phyloP scores from a whole-genome alignment of 1,140 invertebrate genomes.

The Mylabris phalerata region DNA sequence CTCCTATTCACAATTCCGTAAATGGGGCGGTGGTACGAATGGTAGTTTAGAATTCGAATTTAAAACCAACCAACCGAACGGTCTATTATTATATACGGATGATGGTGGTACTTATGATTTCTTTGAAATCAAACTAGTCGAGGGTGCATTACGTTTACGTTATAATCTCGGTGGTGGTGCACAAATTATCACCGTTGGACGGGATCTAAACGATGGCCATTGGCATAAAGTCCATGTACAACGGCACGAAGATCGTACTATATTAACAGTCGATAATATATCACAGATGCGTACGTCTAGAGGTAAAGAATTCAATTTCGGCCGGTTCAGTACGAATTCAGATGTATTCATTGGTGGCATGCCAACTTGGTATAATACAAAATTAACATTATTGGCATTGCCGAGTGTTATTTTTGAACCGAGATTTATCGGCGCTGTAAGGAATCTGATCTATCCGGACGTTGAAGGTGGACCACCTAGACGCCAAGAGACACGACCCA shows the following conservation, averaged over 20 bases:
- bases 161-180: constrained; percentile 83
- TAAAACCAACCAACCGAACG: constrained; percentile 84
- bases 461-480: constrained; percentile 60
- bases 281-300: constrained; percentile 66
- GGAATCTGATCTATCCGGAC: constrained; percentile 81
- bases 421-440: constrained; percentile 72
- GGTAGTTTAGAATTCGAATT: constrained; percentile 88
- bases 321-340: constrained; percentile 75
- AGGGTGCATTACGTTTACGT: constrained; percentile 77
- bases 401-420: constrained; percentile 90
- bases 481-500: constrained; percentile 69
- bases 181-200: constrained; percentile 79
- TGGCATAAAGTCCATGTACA: constrained; percentile 84
- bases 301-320: constrained; percentile 81
- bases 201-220: constrained; percentile 77
- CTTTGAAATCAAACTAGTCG: constrained; percentile 90
- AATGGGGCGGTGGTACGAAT: constrained; percentile 82
- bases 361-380: constrained; percentile 81
- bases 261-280: constrained; percentile 71
- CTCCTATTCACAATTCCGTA: constrained; percentile 83
- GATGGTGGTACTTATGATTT: constrained; percentile 92
- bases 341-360: constrained; percentile 89
- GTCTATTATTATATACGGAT: constrained; percentile 84
- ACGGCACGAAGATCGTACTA: constrained; percentile 68
- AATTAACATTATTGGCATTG: constrained; percentile 71